These are phyloP conservation scores for Micronycteris hirsuta DNA, from an alignment of 2,113 vertebrate species.

Conservation along the genomic window DNA sequence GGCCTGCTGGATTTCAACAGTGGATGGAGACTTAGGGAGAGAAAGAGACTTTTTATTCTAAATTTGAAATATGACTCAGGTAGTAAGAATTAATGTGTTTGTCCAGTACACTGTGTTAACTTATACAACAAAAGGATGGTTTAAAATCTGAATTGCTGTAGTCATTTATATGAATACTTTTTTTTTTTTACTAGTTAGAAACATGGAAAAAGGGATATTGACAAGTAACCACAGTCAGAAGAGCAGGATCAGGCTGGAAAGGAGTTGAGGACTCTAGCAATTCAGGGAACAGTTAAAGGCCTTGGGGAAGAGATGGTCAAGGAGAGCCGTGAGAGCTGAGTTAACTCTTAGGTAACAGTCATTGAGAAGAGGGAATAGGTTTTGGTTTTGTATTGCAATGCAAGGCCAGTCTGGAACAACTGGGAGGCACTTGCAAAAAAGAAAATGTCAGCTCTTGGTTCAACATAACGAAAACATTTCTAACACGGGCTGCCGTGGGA, in stretches of 20 bases:
- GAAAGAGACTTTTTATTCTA: background rate
- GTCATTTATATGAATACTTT: background rate
- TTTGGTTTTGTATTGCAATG: background rate
- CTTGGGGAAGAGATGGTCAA: background rate
- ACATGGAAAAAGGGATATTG: background rate
- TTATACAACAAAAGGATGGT: background rate
- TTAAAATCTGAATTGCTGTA: background rate
- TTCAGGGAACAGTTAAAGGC: background rate
- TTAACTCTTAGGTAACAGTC: background rate
- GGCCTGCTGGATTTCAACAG: background rate
- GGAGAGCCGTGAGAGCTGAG: background rate
- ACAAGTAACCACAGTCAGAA: background rate
- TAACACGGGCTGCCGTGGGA: background rate
- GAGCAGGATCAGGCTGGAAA: background rate
- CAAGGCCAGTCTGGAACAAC: background rate
- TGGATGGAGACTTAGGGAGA: background rate
- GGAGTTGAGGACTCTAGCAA: background rate
- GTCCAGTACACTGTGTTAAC: background rate
- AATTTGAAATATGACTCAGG: background rate
- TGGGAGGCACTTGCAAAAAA: conserved; percentile 28
- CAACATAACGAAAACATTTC: background rate
- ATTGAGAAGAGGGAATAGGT: background rate
- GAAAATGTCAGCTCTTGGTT: background rate
- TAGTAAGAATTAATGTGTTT: background rate
- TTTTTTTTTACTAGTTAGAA: background rate